These are phyloP conservation scores for Drosophila helvetica DNA, from an alignment of 2,888 invertebrate genomes.

Conservation along the genomic window DNA sequence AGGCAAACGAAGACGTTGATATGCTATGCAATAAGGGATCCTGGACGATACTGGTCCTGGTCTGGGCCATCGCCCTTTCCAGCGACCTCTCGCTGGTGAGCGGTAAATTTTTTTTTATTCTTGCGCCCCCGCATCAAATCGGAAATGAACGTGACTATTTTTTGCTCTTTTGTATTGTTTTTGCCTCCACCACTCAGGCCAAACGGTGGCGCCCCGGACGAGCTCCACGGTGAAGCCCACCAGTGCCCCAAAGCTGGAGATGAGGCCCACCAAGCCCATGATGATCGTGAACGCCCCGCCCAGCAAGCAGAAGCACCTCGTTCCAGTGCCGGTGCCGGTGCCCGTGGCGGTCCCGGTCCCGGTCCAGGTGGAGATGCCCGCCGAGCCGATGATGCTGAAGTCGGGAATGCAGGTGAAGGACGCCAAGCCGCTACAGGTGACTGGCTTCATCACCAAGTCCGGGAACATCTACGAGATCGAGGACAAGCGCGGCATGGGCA, in stretches of 20 bases:
- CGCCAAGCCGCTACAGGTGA: conserved; percentile 69
- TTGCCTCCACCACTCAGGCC: conserved; percentile 44
- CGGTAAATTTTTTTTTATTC: conserved; percentile 74
- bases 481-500: conserved; percentile 66
- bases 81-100: conserved; percentile 75
- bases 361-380: conserved; percentile 25
- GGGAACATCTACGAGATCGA: conserved; percentile 79
- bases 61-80: conserved; percentile 60
- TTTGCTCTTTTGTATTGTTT: neutral
- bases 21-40: conserved; percentile 37
- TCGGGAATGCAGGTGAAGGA: conserved; percentile 44
- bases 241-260: conserved; percentile 42
- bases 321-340: conserved; percentile 8
- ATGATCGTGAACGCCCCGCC: conserved; percentile 72
- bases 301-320: conserved; percentile 56
- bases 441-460: conserved; percentile 77
- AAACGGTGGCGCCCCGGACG: conserved; percentile 60
- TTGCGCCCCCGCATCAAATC: neutral
- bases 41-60: conserved; percentile 54
- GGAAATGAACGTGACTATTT: neutral
- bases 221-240: conserved; percentile 65
- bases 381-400: conserved; percentile 15
- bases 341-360: conserved; percentile 10
- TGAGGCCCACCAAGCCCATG: conserved; percentile 58
- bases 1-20: conserved; percentile 29